Evolutionary conservation across 2,888 invertebrate genomes (phyloP).

Genomic region (Odontocerum albicorne): DNA sequence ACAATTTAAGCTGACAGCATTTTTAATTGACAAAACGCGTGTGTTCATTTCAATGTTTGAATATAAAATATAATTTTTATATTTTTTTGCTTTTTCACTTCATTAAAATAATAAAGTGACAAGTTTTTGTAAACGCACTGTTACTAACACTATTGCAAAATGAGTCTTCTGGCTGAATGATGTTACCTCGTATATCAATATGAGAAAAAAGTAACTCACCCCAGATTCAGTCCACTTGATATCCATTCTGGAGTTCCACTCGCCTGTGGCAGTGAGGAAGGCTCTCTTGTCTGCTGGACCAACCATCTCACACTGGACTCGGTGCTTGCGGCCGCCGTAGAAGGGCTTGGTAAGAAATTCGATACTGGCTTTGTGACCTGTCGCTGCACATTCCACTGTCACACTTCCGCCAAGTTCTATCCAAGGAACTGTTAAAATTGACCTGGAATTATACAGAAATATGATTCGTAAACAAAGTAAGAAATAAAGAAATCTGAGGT

Average conservation of each 20-base stretch:
- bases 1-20: too few relatives aligned
- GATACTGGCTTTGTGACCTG: slow-evolving; percentile 88
- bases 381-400: slow-evolving; percentile 87
- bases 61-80: too few relatives aligned
- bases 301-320: slow-evolving; percentile 78
- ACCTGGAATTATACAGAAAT: slow-evolving; percentile 70
- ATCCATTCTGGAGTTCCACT: slow-evolving; percentile 97
- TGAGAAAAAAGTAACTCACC: too few relatives aligned
- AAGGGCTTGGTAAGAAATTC: slow-evolving; percentile 98
- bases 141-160: too few relatives aligned
- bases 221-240: slow-evolving; percentile 80
- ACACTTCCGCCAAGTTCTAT: slow-evolving; percentile 96
- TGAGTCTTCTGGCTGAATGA: too few relatives aligned
- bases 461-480: too few relatives aligned
- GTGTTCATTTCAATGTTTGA: too few relatives aligned
- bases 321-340: slow-evolving; percentile 94
- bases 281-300: slow-evolving; percentile 86
- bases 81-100: too few relatives aligned
- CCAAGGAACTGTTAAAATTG: slow-evolving; percentile 97
- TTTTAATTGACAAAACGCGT: neutral
- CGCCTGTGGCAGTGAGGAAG: slow-evolving; percentile 86
- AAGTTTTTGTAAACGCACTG: too few relatives aligned
- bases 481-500: too few relatives aligned
- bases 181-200: neutral
- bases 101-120: too few relatives aligned